phyloP scores from a whole-genome alignment of 37 sponge, comb jelly and placozoan genomes.

The Spongilla lacustris region DNA sequence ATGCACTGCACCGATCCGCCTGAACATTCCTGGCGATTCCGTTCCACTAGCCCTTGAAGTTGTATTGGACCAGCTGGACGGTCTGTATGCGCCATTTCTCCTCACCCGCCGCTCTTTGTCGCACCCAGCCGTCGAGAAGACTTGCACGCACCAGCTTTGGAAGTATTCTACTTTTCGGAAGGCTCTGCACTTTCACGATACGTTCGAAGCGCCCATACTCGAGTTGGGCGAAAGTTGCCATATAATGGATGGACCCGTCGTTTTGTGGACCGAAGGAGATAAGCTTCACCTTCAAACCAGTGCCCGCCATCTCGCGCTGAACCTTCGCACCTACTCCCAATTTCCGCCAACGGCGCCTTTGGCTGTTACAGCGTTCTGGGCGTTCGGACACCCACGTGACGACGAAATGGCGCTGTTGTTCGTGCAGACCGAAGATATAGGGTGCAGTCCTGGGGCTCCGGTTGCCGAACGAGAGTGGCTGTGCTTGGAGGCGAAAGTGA shows the following conservation, averaged over 20 bases:
- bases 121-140: too few relatives aligned
- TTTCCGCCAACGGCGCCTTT: slow-evolving; percentile 1
- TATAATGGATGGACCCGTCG: slow-evolving; percentile 36
- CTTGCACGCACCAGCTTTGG: too few relatives aligned
- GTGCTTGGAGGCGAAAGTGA: neutral
- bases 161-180: too few relatives aligned
- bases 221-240: neutral
- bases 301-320: neutral
- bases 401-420: neutral
- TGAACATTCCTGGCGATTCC: too few relatives aligned
- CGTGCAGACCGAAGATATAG: neutral
- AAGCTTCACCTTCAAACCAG: neutral
- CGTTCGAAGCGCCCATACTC: too few relatives aligned
- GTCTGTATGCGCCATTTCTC: too few relatives aligned
- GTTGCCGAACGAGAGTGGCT: neutral
- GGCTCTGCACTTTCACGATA: too few relatives aligned
- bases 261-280: slow-evolving; percentile 28
- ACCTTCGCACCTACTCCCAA: neutral
- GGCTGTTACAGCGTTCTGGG: neutral
- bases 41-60: too few relatives aligned
- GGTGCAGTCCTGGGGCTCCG: neutral
- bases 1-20: too few relatives aligned
- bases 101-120: too few relatives aligned
- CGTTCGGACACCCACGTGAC: neutral
- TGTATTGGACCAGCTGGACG: too few relatives aligned